Conservation (phyloP, 1,140 invertebrate genomes). For the Temnothorax nylanderi region DNA sequence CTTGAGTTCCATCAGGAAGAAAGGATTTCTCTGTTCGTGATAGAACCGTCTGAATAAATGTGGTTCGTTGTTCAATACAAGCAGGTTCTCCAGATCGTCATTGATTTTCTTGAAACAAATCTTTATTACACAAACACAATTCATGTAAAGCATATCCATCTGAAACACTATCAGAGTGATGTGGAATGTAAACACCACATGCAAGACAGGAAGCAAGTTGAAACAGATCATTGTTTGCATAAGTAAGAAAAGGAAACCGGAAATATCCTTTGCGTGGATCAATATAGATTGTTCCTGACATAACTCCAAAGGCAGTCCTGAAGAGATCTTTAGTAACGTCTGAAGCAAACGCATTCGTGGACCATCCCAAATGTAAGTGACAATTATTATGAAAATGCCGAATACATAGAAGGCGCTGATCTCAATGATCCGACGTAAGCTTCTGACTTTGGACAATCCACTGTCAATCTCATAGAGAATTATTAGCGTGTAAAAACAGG, state of each 20-base stretch:
- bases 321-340: constrained; percentile 11
- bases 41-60: constrained; percentile 66
- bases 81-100: constrained; percentile 62
- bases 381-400: not conserved
- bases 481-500: not conserved
- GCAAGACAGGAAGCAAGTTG: constrained; percentile 29
- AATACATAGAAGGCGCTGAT: constrained; percentile 66
- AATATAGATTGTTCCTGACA: constrained; percentile 68
- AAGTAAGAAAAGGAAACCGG: constrained; percentile 70
- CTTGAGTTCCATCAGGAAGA: constrained; percentile 76
- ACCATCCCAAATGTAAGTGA: not conserved
- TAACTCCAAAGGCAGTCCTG: constrained; percentile 58
- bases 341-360: not conserved
- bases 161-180: constrained; percentile 65
- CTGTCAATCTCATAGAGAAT: constrained; percentile 73
- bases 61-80: constrained; percentile 57
- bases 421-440: constrained; percentile 67
- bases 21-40: constrained; percentile 71
- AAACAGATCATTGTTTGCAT: constrained; percentile 16
- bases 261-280: constrained; percentile 76
- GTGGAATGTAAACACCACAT: constrained; percentile 60
- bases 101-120: constrained; percentile 76
- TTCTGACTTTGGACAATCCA: not conserved
- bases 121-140: constrained; percentile 69
- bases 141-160: constrained; percentile 72